Conservation (phyloP, 2,113 vertebrate species). For the Pseudolaguvia tuberculata region DNA sequence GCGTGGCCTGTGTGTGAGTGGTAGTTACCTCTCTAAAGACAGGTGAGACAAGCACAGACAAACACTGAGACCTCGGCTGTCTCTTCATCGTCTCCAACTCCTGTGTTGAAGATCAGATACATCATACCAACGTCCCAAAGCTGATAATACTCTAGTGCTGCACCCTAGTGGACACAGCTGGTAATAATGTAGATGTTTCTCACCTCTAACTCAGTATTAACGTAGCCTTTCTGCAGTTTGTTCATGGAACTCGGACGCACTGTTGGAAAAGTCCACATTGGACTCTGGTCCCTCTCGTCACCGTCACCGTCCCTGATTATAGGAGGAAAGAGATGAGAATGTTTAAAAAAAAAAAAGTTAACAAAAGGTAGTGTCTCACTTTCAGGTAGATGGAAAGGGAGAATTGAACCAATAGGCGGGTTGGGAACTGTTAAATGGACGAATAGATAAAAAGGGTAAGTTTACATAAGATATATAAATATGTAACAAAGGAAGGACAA, state of each 20-base stretch:
- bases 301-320: constrained; percentile 81
- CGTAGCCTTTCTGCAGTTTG: constrained; percentile 85
- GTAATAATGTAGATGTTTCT: background rate
- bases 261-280: constrained; percentile 94
- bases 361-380: background rate
- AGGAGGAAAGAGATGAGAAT: background rate
- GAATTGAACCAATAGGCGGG: background rate
- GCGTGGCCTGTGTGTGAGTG: background rate
- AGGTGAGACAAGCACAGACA: constrained; percentile 89
- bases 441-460: too few species aligned
- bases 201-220: constrained; percentile 79
- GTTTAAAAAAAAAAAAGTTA: background rate
- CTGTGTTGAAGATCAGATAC: constrained; percentile 44
- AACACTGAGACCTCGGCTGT: constrained; percentile 90
- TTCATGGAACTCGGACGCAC: constrained; percentile 84
- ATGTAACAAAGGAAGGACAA: too few species aligned
- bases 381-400: background rate
- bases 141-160: background rate
- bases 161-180: background rate
- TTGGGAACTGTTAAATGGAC: background rate
- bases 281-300: constrained; percentile 84
- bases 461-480: too few species aligned
- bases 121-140: background rate
- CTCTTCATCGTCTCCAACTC: constrained; percentile 81
- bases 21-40: constrained; percentile 89